Conservation (phyloP, 1,140 invertebrate species). For the Sinonovacula constricta region DNA sequence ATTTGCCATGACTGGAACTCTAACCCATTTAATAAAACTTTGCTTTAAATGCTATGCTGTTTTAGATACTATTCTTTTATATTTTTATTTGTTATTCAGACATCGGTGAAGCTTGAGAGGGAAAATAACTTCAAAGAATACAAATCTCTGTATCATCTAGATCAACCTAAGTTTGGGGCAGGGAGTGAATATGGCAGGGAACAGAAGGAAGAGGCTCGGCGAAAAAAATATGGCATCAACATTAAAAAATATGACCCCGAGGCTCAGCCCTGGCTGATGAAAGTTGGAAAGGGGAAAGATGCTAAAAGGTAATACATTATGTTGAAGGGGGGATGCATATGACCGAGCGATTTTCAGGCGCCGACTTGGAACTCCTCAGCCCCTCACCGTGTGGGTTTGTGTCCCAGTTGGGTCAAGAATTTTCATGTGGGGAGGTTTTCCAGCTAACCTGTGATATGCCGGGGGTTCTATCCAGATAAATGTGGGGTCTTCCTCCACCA, state of each 20-base stretch:
- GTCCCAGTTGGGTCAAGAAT: too few species aligned
- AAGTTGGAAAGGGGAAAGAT: constrained; percentile 90
- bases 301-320: constrained; percentile 95
- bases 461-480: too few species aligned
- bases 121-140: constrained; percentile 97
- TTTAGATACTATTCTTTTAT: background rate
- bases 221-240: constrained; percentile 95
- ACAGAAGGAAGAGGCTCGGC: constrained; percentile 93
- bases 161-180: constrained; percentile 90
- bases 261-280: constrained; percentile 97
- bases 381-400: too few species aligned
- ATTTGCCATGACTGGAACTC: background rate
- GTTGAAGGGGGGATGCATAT: too few species aligned
- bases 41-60: background rate
- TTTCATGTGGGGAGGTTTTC: too few species aligned
- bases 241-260: constrained; percentile 93
- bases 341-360: too few species aligned
- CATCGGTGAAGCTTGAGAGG: constrained; percentile 90
- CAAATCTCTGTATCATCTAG: constrained; percentile 84
- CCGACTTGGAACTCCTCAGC: too few species aligned
- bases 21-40: background rate
- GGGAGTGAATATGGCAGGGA: constrained; percentile 87
- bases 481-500: too few species aligned
- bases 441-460: too few species aligned
- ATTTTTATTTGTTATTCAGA: constrained; percentile 47